These are phyloP conservation scores for Prionailurus viverrinus DNA, from an alignment of 2,113 vertebrate species.

Conservation along the genomic window DNA sequence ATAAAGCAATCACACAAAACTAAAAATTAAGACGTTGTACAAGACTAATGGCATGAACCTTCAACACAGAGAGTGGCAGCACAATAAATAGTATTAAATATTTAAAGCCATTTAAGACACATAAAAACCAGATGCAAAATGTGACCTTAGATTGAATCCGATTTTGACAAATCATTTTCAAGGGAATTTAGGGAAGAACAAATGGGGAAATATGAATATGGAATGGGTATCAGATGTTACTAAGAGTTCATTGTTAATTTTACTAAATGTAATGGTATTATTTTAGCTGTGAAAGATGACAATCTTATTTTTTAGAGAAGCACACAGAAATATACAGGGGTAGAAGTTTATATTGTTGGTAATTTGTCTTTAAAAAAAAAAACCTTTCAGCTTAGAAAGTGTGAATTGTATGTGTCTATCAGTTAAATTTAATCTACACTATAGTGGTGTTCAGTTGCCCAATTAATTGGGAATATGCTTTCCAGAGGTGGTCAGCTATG, in stretches of 20 bases:
- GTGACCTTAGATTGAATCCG: background rate
- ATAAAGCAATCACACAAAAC: background rate
- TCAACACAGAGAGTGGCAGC: background rate
- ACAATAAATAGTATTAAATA: background rate
- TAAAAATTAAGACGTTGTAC: background rate
- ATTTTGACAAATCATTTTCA: background rate
- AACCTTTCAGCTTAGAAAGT: background rate
- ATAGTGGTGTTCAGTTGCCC: background rate
- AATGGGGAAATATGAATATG: background rate
- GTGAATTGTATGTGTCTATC: background rate
- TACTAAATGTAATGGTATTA: background rate
- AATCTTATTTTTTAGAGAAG: background rate
- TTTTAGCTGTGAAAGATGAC: background rate
- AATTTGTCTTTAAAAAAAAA: background rate
- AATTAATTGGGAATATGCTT: background rate
- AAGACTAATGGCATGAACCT: background rate
- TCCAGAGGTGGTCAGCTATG: background rate
- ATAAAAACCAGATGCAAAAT: background rate
- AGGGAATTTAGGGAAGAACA: background rate
- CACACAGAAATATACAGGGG: background rate
- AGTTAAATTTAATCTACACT: background rate
- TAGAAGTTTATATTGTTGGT: background rate
- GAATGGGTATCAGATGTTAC: background rate
- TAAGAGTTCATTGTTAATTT: background rate
- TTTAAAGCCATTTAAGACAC: background rate